Conservation (phyloP, 2,888 invertebrate genomes). For the Cremastinae sp. region DNA sequence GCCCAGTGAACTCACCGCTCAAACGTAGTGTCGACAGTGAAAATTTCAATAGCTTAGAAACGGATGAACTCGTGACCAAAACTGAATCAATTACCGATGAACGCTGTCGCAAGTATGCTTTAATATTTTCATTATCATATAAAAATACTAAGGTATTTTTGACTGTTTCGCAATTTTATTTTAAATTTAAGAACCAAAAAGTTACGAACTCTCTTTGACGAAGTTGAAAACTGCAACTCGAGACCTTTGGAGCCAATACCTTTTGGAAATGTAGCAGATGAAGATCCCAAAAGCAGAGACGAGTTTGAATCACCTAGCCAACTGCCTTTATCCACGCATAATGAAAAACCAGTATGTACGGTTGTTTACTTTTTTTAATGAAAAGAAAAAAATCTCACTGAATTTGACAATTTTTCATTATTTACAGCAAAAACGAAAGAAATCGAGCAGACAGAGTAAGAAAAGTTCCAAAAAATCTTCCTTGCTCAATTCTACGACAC, state of each 20-base stretch:
- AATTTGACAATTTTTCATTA: conserved; percentile 12
- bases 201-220: conserved; percentile 39
- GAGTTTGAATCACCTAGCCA: conserved; percentile 72
- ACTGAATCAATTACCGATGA: neutral
- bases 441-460: conserved; percentile 35
- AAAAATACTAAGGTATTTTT: too few species aligned
- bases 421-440: conserved; percentile 67
- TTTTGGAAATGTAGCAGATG: conserved; percentile 69
- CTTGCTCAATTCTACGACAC: conserved; percentile 62
- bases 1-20: neutral
- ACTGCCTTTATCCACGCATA: conserved; percentile 65
- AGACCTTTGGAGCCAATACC: conserved; percentile 71
- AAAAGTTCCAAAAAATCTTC: conserved; percentile 60
- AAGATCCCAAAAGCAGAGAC: conserved; percentile 60
- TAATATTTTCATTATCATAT: neutral
- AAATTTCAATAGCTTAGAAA: neutral
- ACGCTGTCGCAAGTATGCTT: conserved; percentile 36
- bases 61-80: neutral
- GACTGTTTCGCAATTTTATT: neutral
- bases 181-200: conserved; percentile 49
- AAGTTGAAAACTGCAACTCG: conserved; percentile 36
- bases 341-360: conserved; percentile 58
- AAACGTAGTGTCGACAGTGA: conserved; percentile 17
- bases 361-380: neutral
- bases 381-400: neutral